Evolutionary conservation across 1,140 invertebrate genomes (phyloP).

Genomic region (Brachionus calyciflorus): DNA sequence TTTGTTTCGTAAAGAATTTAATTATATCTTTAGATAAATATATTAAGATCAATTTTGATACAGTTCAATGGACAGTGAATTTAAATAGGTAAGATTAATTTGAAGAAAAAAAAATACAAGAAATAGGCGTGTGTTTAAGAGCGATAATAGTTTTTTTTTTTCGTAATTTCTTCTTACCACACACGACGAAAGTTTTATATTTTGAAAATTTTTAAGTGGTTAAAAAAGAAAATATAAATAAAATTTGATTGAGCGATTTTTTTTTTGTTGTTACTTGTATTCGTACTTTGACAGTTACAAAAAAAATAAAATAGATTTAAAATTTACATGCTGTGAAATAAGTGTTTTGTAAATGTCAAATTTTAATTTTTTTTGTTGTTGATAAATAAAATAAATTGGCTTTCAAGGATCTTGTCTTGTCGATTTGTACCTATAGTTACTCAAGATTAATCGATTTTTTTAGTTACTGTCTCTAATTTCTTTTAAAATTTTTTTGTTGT

Average conservation of each 20-base stretch:
- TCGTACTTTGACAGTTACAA: constrained; percentile 6
- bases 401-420: too few species aligned
- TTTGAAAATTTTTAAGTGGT: constrained; percentile 33
- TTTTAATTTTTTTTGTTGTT: not conserved
- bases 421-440: constrained; percentile 21
- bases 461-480: too few species aligned
- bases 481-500: not conserved
- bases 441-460: constrained; percentile 14
- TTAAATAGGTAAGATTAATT: constrained; percentile 9
- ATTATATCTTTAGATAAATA: constrained; percentile 32
- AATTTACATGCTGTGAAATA: constrained; percentile 18
- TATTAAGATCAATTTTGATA: constrained; percentile 45
- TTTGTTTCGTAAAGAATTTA: constrained; percentile 26
- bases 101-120: not conserved
- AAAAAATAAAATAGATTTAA: not conserved
- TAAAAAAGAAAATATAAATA: not conserved
- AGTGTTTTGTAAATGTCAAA: constrained; percentile 19
- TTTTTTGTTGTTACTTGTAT: not conserved
- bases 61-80: constrained; percentile 20
- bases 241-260: constrained; percentile 35
- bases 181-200: constrained; percentile 6
- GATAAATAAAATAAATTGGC: constrained; percentile 26
- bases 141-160: too few species aligned
- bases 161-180: not conserved
- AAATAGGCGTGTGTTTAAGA: constrained; percentile 34